Base-by-base conservation (phyloP, 2,888 invertebrate species). In the Crocallis elinguaria region DNA sequence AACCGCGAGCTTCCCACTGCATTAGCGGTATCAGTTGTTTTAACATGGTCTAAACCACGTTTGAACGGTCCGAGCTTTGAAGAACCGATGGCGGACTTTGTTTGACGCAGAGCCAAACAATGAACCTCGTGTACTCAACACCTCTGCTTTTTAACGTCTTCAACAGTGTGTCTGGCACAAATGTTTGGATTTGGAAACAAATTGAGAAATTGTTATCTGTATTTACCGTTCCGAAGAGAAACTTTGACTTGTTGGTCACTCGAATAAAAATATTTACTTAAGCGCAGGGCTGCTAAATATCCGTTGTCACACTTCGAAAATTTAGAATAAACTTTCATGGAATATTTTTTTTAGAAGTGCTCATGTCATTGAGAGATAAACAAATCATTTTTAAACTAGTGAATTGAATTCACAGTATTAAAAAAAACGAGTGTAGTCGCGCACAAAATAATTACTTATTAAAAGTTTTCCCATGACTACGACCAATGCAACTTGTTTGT, bases 31-130 rank as follows among this genome's bases (percentile, higher is more conserved):
- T 79, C 77, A 67, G 75, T 78, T 81, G 77, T 82, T 80, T 72
- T 79, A 79, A 82, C 75, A 69, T 53, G 46, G 43, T 45, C 52
- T 64, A 49, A 58, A 37, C 53, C 51, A 49, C 53, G 64, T 64
- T 67, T 64, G 71, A 75, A 77, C 72, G 76, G 62, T 62, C 60
- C 51, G 58, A 63, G 71, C 85, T 86, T 86, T 86, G 83, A 84
- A 80, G 79, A 71, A 69, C 79, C 82, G 80, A 76, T 77, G 69
- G 69, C 75, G 72, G 73, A 73, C 77, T 72, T 77, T 84, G 84
- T 87, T 86, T 82, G 79, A 82, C 79, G 72, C 64, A 60, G 71
- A 65, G 60, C 72, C 71, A 88, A 87, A 88, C 88, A 89, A 88
- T 82, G 73, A 71, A 69, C 79, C 75, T 72, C 76, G 74, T 80